Percentiles rank a stretch among this genome's conserved stretches.
Evolutionary conservation across 1,140 invertebrate species (phyloP).

Genomic region (Notospermus geniculatus): DNA sequence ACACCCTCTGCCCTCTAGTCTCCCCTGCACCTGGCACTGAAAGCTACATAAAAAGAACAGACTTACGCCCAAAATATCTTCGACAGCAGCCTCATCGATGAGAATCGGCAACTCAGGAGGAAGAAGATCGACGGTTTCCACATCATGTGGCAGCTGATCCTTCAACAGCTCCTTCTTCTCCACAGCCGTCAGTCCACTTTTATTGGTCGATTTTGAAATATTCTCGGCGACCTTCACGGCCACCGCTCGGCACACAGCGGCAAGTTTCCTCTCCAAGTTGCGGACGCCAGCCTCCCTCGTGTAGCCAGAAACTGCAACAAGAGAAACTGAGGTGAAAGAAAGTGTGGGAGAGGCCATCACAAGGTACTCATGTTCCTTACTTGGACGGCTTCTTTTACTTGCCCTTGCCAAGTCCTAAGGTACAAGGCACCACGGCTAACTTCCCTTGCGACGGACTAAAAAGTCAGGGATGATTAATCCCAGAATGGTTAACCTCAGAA

Average conservation of each 20-base stretch:
- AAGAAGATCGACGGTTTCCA: constrained; percentile 31
- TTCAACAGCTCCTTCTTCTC: constrained; percentile 26
- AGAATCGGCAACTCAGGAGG: constrained; percentile 58
- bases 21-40: too few species aligned
- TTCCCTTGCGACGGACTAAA: too few species aligned
- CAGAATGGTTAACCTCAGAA: too few species aligned
- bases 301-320: constrained; percentile 58
- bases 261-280: constrained; percentile 60
- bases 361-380: too few species aligned
- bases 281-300: constrained; percentile 64
- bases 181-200: constrained; percentile 11
- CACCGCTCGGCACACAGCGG: constrained; percentile 59
- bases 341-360: too few species aligned
- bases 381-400: too few species aligned
- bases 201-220: constrained; percentile 14
- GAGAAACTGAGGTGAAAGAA: too few species aligned
- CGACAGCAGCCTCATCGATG: constrained; percentile 55
- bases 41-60: too few species aligned
- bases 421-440: too few species aligned
- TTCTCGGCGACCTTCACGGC: constrained; percentile 59
- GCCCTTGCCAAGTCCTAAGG: too few species aligned
- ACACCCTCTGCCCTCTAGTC: too few species aligned
- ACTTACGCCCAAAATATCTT: constrained; percentile 60
- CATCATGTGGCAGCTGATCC: constrained; percentile 15
- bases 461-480: too few species aligned